Percentiles rank a stretch among this genome's conserved stretches.
phyloP scores from a whole-genome alignment of 2,113 vertebrate genomes.

The Stomatorhinus ivindoensis region DNA sequence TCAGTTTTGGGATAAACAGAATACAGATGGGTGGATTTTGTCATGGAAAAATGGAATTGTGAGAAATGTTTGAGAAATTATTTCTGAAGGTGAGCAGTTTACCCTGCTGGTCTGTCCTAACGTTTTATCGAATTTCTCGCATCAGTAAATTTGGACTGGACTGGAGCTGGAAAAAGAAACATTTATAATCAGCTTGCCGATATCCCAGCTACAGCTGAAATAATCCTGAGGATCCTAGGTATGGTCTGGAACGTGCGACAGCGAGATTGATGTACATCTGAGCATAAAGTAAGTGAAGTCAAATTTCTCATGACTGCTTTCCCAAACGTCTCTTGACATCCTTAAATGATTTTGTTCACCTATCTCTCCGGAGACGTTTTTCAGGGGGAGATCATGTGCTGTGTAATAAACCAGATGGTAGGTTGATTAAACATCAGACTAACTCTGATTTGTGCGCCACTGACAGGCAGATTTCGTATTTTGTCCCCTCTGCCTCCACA shows the following conservation, averaged over 20 bases:
- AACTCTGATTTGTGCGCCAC: not conserved
- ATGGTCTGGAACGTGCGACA: not conserved
- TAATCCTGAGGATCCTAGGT: not conserved
- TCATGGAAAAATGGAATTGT: not conserved
- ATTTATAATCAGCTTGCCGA: not conserved
- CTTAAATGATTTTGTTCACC: not conserved
- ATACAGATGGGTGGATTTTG: not conserved
- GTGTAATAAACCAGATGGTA: conserved; percentile 6
- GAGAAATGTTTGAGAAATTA: not conserved
- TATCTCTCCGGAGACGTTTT: not conserved
- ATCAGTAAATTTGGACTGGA: not conserved
- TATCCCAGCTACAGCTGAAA: not conserved
- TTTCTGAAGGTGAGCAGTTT: not conserved
- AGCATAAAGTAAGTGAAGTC: not conserved
- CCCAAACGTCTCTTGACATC: not conserved
- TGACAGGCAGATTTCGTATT: conserved; percentile 3
- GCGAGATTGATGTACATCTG: not conserved
- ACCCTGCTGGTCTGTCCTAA: not conserved
- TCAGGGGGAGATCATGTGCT: not conserved
- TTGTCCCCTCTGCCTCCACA: not conserved
- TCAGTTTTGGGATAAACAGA: not conserved
- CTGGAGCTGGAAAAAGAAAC: not conserved
- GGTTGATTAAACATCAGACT: conserved; percentile 1
- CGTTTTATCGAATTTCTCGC: not conserved
- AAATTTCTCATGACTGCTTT: not conserved